Evolutionary conservation across 2,888 invertebrate genomes (phyloP).

Genomic region (Acleris sparsana): DNA sequence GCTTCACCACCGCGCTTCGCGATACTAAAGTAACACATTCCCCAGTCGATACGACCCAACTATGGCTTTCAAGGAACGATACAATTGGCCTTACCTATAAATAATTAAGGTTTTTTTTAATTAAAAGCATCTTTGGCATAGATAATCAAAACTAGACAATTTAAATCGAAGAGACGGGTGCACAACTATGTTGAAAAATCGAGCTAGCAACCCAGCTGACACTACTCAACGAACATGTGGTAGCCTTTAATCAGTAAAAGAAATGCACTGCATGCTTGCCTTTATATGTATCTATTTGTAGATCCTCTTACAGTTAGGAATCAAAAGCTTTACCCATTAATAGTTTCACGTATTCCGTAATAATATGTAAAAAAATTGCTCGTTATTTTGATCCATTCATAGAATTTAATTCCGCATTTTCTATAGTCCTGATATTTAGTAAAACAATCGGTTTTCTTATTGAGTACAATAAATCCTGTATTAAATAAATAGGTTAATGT

Average conservation of each 20-base stretch:
- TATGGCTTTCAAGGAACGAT: background rate
- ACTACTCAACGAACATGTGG: background rate
- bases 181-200: background rate
- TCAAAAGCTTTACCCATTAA: background rate
- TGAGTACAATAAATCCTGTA: too few relatives aligned
- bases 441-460: background rate
- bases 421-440: background rate
- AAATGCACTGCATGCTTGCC: constrained; percentile 19
- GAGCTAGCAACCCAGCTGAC: constrained; percentile 6
- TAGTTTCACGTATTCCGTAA: too few relatives aligned
- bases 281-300: constrained; percentile 8
- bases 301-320: constrained; percentile 4
- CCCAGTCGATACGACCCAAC: background rate
- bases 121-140: background rate
- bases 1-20: constrained; percentile 30
- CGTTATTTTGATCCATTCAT: too few relatives aligned
- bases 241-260: background rate
- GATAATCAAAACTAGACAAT: constrained; percentile 4
- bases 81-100: background rate
- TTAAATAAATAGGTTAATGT: too few relatives aligned
- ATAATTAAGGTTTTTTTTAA: background rate
- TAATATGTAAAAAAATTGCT: too few relatives aligned
- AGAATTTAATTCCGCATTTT: background rate
- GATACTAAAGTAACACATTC: background rate
- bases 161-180: background rate